A percentile compares a stretch with the other conserved stretches of the same genome.
These are phyloP conservation scores for Pyrochroa serraticornis DNA, from an alignment of 2,888 invertebrate species.

Conservation along the genomic window DNA sequence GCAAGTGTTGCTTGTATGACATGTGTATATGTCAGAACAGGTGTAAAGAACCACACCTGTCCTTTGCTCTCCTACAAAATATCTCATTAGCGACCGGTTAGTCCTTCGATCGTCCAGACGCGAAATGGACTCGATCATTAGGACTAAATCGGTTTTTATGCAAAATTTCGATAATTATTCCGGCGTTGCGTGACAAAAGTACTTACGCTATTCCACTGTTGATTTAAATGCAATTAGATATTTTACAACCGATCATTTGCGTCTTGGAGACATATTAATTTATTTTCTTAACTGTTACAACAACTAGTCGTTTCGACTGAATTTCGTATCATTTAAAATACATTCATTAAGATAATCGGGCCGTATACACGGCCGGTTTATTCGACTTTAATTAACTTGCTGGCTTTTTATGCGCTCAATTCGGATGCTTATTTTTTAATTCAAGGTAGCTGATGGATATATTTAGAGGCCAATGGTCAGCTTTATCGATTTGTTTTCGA, in stretches of 20 bases:
- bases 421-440: no score
- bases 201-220: conserved; percentile 10
- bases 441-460: no score
- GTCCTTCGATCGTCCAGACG: conserved; percentile 10
- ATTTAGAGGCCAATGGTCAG: no score
- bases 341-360: conserved; percentile 18
- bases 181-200: conserved; percentile 13
- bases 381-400: conserved; percentile 12
- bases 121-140: conserved; percentile 17
- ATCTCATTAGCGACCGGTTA: conserved; percentile 26
- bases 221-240: conserved; percentile 25
- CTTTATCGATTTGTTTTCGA: no score
- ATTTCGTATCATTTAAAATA: background rate
- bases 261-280: conserved; percentile 11
- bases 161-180: conserved; percentile 18
- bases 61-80: conserved; percentile 32
- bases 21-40: conserved; percentile 47
- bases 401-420: no score
- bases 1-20: conserved; percentile 36
- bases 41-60: conserved; percentile 46
- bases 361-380: conserved; percentile 12
- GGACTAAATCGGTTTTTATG: conserved; percentile 24
- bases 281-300: background rate
- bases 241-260: conserved; percentile 24
- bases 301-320: background rate